A percentile compares a stretch with the other conserved stretches of the same genome.
phyloP scores from a whole-genome alignment of 2,797 vertebrate species.

The Loriculus beryllinus region DNA sequence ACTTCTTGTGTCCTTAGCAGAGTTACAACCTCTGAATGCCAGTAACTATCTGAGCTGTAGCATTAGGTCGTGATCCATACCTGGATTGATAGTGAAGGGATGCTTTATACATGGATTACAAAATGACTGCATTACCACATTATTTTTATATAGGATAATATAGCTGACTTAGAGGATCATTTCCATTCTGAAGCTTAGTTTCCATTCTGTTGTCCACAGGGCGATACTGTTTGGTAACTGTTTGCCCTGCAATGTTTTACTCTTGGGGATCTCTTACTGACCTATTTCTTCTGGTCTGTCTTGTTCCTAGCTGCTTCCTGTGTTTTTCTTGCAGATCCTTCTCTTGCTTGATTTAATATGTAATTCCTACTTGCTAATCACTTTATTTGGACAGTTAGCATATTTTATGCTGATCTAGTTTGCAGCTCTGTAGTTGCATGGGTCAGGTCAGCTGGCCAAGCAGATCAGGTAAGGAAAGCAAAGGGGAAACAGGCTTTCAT shows the following conservation, averaged over 20 bases:
- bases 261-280: not conserved
- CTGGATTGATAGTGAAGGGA: not conserved
- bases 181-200: not conserved
- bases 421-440: not conserved
- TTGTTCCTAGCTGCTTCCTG: not conserved
- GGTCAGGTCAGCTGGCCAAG: not conserved
- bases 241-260: not conserved
- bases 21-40: not conserved
- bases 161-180: not conserved
- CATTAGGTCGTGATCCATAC: fast-evolving
- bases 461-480: not conserved
- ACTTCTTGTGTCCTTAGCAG: not conserved
- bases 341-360: not conserved
- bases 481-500: not conserved
- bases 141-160: not conserved
- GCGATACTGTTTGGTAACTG: not conserved
- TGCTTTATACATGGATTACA: not conserved
- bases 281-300: not conserved
- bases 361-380: not conserved
- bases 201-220: not conserved
- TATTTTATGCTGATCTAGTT: not conserved
- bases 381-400: not conserved
- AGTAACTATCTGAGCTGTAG: not conserved
- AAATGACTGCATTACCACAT: not conserved
- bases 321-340: not conserved